A percentile compares a stretch with the other conserved stretches of the same genome.
Evolutionary conservation across 2,797 vertebrate genomes (phyloP).

Genomic region (Bradypodion pumilum): DNA sequence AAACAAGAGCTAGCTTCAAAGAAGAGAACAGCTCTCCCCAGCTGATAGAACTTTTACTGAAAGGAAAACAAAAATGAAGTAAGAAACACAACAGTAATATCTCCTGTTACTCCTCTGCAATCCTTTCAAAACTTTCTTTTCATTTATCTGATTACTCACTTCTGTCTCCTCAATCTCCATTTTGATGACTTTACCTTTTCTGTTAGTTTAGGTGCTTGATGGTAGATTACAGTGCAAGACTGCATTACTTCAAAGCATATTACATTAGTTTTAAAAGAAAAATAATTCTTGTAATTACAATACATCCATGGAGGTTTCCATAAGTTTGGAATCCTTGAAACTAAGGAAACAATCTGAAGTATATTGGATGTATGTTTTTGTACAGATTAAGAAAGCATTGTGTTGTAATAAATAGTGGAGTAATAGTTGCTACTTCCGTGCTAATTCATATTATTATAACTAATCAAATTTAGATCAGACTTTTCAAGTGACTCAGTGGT

Average conservation of each 20-base stretch:
- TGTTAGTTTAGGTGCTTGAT: conserved; percentile 84
- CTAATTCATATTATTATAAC: conserved; percentile 17
- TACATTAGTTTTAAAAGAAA: conserved; percentile 60
- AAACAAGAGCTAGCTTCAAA: conserved; percentile 85
- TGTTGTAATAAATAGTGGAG: conserved; percentile 49
- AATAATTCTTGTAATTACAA: conserved; percentile 48
- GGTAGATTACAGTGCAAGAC: conserved; percentile 57
- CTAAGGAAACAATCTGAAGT: conserved; percentile 44
- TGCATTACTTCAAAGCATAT: conserved; percentile 50
- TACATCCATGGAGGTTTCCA: conserved; percentile 51
- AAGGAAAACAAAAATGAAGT: conserved; percentile 81
- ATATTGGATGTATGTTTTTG: conserved; percentile 20
- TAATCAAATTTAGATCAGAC: conserved; percentile 44
- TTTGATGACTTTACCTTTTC: conserved; percentile 59
- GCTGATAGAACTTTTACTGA: conserved; percentile 79
- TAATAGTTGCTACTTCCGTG: conserved; percentile 23
- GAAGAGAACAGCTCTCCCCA: conserved; percentile 77
- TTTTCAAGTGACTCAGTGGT: conserved; percentile 11
- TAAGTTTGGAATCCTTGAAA: conserved; percentile 31
- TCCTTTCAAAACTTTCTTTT: conserved; percentile 65
- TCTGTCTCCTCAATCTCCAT: conserved; percentile 63
- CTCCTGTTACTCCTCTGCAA: conserved; percentile 67
- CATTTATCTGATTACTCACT: conserved; percentile 65
- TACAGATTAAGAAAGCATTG: conserved; percentile 43
- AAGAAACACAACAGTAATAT: conserved; percentile 73